Base-by-base conservation (phyloP, 1,140 invertebrate genomes). In the Scaptomyza pallida region DNA sequence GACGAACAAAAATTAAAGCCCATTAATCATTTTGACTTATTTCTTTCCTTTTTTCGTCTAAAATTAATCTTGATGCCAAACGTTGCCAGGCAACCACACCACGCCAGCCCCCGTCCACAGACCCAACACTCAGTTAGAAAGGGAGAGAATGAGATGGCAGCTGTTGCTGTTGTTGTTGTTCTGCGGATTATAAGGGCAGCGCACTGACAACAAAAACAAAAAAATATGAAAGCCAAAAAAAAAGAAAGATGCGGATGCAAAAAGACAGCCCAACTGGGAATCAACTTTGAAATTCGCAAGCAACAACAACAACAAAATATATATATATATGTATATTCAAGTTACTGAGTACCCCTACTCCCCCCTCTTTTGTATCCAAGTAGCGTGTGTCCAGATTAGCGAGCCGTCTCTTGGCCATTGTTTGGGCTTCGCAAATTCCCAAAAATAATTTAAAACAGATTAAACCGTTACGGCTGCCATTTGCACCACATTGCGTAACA, bases 1-100 rank as follows among this genome's bases (percentile, higher is more conserved):
- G 68, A 65, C 44, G 68, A 75, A 88, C 81, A 88, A 88, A 88
- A 88, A 88, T 82, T 89, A 89, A 88, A 60, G 72, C 52, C 88
- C 88, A 89, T 89, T 89, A 90, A 90, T 89, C 88, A 90, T 89
- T 76, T 89, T 89, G 88, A 89, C 88, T 89, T 88, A 89, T 88
- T 89, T 83, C 77, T 81, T 89, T 89, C 73, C 86, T 86, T 82
- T 81, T 89, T 79, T 89, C 81, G 78, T 88, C 81, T 90, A 83
- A 89, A 90, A 89, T 89, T 89, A 89, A 90, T 90, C 78, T 89
- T 89, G 86, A 82, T 86, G 82, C 78, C 75, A 78, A 80, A 44
- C 61, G 69, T 73, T 78, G 75, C 77, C 63, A 60, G 63, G 86
- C 77, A 85, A 70, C 63, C 33, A 23, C 37, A 43, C 63, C n/a